Percentiles rank a stretch among this genome's conserved stretches.
Conservation (phyloP, 2,797 vertebrate species). For the Serranus cabrilla region DNA sequence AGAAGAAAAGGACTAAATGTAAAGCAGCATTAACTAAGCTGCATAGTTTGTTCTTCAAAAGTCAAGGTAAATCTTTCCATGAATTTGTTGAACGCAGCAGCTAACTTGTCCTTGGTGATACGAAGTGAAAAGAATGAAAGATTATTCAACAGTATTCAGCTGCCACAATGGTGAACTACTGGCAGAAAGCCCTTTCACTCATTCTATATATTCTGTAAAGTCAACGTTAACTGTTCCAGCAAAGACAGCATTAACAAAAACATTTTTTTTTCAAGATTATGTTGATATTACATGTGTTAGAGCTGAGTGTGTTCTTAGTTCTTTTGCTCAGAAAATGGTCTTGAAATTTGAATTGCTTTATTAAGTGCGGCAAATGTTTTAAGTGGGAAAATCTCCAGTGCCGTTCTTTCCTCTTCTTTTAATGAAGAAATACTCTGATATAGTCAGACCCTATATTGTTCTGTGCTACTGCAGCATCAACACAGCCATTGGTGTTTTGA, state of each 20-base stretch:
- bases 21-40: not conserved
- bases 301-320: too few species aligned
- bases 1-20: not conserved
- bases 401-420: too few species aligned
- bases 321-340: too few species aligned
- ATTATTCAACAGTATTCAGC: slow-evolving; percentile 3
- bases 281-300: too few species aligned
- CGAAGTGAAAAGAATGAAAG: not conserved
- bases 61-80: not conserved
- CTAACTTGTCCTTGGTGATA: slow-evolving; percentile 11
- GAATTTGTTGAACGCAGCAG: not conserved
- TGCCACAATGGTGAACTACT: not conserved
- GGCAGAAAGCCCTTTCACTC: not conserved
- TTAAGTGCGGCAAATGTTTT: too few species aligned
- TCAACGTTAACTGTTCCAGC: not conserved
- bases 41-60: not conserved
- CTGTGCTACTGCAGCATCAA: too few species aligned
- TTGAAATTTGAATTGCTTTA: too few species aligned
- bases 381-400: too few species aligned
- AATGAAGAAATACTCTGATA: too few species aligned
- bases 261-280: too few species aligned
- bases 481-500: too few species aligned
- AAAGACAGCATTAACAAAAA: not conserved
- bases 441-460: too few species aligned
- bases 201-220: not conserved